Base-by-base conservation (phyloP, 2,113 vertebrate genomes). In the Zootoca vivipara region DNA sequence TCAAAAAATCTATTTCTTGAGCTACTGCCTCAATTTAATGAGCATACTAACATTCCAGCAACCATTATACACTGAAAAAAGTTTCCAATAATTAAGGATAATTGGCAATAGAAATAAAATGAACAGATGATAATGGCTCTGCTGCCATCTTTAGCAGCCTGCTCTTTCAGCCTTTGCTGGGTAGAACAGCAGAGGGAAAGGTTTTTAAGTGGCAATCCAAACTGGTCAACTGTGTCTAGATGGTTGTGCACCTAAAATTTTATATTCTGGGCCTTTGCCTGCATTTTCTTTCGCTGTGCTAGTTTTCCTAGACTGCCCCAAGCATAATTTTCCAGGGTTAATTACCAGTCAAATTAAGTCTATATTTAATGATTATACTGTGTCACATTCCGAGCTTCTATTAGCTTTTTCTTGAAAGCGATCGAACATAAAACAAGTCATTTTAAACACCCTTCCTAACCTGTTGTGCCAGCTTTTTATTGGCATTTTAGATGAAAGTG, bases 31-130 rank as follows among this genome's bases (percentile, higher is more conserved):
- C 86, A 58, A 40, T 93, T 95, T 96, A 96, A 96, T 93, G 93
- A 96, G 92, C 86, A 91, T 82, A 82, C 85, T 94, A 95, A 95
- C 91, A 94, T 96, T 95, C 95, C 89, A 92, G 87, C 73, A 91
- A 88, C 89, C 93, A 95, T 96, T 96, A 92, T 80, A 85, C 5
- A 2, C 30, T 88, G 79, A 94, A 95, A 94, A 95, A 96, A 87
- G 56, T 93, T 96, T 94, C 93, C 75, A 94, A 95, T 97, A 96
- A 96, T 96, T 96, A 96, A 95, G 91, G 92, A 90, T 97, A 97
- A 97, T 95, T 96, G 95, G 92, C 94, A 95, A 93, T 93, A 91
- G 90, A 95, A 96, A 94, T 93, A 94, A 95, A 96, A 95, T 74
- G 87, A 96, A 92, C 89, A 94, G 94, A 96, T 93, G 93, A 96